phyloP scores from a whole-genome alignment of 2,113 vertebrate genomes.

The Amia ocellicauda region DNA sequence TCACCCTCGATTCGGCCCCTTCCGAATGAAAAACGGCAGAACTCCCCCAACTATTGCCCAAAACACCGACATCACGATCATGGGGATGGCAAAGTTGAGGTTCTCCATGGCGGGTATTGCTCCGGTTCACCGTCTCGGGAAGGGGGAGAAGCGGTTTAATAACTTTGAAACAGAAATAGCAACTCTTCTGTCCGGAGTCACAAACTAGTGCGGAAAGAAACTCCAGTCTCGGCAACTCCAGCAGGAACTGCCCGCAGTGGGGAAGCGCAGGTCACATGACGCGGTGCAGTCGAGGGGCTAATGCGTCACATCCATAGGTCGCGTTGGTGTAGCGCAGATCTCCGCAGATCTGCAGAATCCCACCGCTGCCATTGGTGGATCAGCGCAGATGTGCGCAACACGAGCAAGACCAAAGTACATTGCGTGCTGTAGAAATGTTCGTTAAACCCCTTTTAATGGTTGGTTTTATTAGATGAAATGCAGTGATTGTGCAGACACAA shows the following conservation, averaged over 20 bases:
- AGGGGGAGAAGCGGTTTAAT: too few species aligned
- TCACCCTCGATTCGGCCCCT: slow-evolving; percentile 91
- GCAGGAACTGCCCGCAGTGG: background rate
- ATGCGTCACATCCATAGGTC: background rate
- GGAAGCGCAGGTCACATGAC: slow-evolving; percentile 27
- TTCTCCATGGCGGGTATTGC: slow-evolving; percentile 60
- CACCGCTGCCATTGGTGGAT: too few species aligned
- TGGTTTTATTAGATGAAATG: too few species aligned
- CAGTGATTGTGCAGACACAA: too few species aligned
- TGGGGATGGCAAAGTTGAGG: slow-evolving; percentile 68
- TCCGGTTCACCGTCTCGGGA: too few species aligned
- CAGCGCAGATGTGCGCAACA: too few species aligned
- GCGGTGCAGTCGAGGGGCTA: background rate
- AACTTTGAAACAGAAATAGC: too few species aligned
- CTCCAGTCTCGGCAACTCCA: background rate
- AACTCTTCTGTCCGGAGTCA: background rate
- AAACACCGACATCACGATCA: slow-evolving; percentile 86
- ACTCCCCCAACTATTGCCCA: slow-evolving; percentile 83
- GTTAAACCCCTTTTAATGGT: too few species aligned
- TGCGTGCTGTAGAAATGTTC: too few species aligned
- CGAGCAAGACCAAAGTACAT: too few species aligned
- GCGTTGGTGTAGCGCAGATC: too few species aligned
- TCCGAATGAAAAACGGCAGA: slow-evolving; percentile 85
- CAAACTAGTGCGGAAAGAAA: too few species aligned
- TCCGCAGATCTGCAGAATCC: fast-evolving